These are phyloP conservation scores for Tribolium freemani DNA, from an alignment of 2,888 invertebrate species.

Conservation along the genomic window DNA sequence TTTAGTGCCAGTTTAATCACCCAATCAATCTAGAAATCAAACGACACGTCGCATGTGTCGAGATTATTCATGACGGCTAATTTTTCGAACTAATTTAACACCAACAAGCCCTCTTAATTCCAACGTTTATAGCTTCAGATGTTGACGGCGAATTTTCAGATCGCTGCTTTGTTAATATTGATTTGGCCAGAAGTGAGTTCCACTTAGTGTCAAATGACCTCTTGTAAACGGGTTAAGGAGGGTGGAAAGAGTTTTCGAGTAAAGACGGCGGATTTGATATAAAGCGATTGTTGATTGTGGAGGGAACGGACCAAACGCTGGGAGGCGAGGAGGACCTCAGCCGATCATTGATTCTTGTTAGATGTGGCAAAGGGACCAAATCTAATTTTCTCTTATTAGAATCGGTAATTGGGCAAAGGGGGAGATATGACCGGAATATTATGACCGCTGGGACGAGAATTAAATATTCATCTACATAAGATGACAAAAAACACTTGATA, in stretches of 20 bases:
- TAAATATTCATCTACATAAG: too few relatives aligned
- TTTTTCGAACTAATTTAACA: background rate
- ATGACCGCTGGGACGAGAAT: too few relatives aligned
- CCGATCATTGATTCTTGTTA: too few relatives aligned
- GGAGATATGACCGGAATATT: too few relatives aligned
- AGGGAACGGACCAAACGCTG: background rate
- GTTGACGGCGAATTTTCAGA: background rate
- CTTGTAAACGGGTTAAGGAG: background rate
- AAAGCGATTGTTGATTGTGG: background rate
- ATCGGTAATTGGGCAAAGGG: too few relatives aligned
- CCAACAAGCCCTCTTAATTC: constrained; percentile 3
- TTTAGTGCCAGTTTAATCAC: constrained; percentile 15
- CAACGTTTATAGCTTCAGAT: background rate
- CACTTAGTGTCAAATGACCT: constrained; percentile 5
- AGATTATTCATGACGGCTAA: background rate
- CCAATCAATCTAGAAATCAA: constrained; percentile 14
- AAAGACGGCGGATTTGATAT: background rate
- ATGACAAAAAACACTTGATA: too few relatives aligned
- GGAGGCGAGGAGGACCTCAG: too few relatives aligned
- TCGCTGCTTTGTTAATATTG: background rate
- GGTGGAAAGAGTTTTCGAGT: background rate
- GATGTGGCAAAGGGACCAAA: too few relatives aligned
- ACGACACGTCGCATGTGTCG: constrained; percentile 14
- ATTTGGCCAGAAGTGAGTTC: background rate
- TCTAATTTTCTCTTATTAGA: too few relatives aligned